Evolutionary conservation across 2,113 vertebrate species (phyloP).

Genomic region (Protobothrops mucrosquamatus): DNA sequence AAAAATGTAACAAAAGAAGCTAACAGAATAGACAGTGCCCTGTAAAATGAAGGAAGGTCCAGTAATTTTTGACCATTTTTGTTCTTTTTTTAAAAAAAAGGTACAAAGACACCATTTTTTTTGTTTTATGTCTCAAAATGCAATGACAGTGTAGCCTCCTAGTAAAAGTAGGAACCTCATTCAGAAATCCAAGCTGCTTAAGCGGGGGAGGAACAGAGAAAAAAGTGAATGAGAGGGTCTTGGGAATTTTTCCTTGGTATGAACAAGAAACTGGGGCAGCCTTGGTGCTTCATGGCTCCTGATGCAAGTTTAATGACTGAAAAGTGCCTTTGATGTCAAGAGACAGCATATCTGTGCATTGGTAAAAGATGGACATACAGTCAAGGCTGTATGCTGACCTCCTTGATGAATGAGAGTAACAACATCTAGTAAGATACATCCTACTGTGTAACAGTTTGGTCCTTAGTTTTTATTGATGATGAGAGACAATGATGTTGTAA

Average conservation of each 20-base stretch:
- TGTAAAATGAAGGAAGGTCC: background rate
- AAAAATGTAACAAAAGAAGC: slow-evolving; percentile 10
- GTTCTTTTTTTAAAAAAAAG: background rate
- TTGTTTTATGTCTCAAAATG: background rate
- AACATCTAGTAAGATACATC: background rate
- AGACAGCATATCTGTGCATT: background rate
- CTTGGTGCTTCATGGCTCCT: background rate
- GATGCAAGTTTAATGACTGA: background rate
- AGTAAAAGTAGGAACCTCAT: background rate
- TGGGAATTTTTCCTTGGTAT: background rate
- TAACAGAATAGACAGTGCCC: background rate
- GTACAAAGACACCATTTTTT: background rate
- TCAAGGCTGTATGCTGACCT: background rate
- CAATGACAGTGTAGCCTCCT: background rate
- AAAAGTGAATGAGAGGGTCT: background rate
- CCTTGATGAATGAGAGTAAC: background rate
- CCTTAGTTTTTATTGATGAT: background rate
- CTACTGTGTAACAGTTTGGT: background rate
- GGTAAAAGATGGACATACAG: background rate
- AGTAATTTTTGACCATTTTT: background rate
- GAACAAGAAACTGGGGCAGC: background rate
- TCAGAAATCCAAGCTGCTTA: background rate
- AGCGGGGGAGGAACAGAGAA: background rate
- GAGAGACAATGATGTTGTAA: background rate
- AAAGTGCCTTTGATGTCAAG: background rate